Evolutionary conservation across 1,140 invertebrate species (phyloP).

Genomic region (Drosophila teissieri): DNA sequence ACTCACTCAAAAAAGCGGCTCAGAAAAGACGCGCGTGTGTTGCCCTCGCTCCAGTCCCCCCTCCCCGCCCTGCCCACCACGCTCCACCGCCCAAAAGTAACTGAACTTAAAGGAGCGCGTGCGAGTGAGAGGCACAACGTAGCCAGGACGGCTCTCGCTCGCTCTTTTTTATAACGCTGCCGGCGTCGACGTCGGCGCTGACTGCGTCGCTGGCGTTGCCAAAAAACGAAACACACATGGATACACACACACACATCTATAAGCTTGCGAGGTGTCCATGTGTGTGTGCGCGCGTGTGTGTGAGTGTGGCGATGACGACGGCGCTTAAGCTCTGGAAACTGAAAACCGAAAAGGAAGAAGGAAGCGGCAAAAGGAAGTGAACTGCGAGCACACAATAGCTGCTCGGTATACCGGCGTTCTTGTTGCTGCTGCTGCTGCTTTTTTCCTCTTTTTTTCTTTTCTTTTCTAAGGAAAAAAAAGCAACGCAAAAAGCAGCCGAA

Average conservation of each 20-base stretch:
- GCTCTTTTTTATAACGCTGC: constrained; percentile 11
- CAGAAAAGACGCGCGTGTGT: constrained; percentile 52
- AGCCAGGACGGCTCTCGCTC: constrained; percentile 12
- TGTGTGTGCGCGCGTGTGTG: constrained; percentile 6
- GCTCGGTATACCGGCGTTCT: constrained; percentile 28
- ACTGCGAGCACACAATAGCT: constrained; percentile 44
- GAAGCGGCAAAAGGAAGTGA: constrained; percentile 76
- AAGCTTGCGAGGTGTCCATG: constrained; percentile 3
- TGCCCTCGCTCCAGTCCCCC: not conserved
- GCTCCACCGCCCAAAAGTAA: not conserved
- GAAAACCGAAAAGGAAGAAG: constrained; percentile 65
- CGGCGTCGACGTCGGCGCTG: constrained; percentile 16
- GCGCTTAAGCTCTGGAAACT: constrained; percentile 62
- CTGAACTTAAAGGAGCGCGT: constrained; percentile 5
- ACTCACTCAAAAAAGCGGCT: constrained; percentile 42
- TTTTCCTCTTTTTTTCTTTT: constrained; percentile 22
- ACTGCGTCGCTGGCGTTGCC: constrained; percentile 38
- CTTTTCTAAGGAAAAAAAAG: constrained; percentile 31
- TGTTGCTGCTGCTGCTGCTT: constrained; percentile 15
- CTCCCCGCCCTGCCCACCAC: no score
- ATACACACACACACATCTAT: constrained; percentile 5
- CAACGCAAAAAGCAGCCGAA: constrained; percentile 43
- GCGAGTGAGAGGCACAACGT: constrained; percentile 24
- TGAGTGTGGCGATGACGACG: constrained; percentile 46
- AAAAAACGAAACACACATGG: constrained; percentile 26